Conservation (phyloP, 2,797 vertebrate genomes). For the Siniperca obscura region DNA sequence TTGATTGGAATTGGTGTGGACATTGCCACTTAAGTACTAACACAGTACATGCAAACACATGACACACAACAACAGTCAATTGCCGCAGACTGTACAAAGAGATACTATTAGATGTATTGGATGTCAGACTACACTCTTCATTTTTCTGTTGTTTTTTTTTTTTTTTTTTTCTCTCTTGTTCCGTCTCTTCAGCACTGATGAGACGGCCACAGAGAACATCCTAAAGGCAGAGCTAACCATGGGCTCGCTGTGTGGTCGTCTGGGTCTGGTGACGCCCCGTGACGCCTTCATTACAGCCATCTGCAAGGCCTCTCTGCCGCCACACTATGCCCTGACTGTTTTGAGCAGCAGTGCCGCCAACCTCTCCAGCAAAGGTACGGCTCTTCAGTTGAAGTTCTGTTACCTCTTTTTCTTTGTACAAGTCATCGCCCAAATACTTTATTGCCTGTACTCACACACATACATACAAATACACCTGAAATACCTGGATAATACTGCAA, state of each 20-base stretch:
- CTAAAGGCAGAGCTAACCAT: constrained; percentile 97
- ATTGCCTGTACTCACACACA: constrained; percentile 1
- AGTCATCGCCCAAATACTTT: background rate
- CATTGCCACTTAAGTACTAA: background rate
- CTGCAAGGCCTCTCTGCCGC: constrained; percentile 98
- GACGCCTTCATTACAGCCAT: constrained; percentile 99
- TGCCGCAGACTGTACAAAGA: background rate
- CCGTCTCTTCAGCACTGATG: constrained; percentile 90
- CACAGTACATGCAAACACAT: background rate
- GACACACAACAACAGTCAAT: too few relatives aligned
- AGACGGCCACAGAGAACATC: constrained; percentile 98
- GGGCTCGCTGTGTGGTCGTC: constrained; percentile 95
- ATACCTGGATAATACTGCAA: constrained; percentile 12
- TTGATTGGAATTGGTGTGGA: background rate
- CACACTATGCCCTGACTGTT: constrained; percentile 96
- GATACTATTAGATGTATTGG: too few relatives aligned
- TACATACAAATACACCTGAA: background rate
- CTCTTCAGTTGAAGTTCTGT: background rate
- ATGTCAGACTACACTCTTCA: background rate
- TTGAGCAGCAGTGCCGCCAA: constrained; percentile 88
- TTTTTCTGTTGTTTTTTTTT: background rate
- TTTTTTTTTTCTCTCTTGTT: background rate
- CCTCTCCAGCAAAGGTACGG: constrained; percentile 89
- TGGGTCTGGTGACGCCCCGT: constrained; percentile 96
- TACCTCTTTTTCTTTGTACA: background rate